These are phyloP conservation scores for Ceratina calcarata DNA, from an alignment of 1,140 invertebrate species.

Conservation along the genomic window DNA sequence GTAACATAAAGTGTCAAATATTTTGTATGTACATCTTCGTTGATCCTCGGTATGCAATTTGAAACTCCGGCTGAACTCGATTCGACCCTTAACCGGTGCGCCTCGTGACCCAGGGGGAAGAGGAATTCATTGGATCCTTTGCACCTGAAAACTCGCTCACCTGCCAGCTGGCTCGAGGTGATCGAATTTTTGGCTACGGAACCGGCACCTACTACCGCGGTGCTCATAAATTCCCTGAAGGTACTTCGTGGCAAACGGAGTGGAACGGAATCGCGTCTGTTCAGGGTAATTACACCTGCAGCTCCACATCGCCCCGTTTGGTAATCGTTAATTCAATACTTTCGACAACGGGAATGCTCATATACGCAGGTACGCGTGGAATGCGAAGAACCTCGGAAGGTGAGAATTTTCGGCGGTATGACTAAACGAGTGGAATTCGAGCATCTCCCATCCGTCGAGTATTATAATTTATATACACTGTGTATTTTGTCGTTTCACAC, in stretches of 20 bases:
- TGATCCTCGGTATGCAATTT: background rate
- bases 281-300: constrained; percentile 11
- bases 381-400: background rate
- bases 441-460: too few species aligned
- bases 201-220: constrained; percentile 6
- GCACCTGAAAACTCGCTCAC: constrained; percentile 54
- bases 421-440: background rate
- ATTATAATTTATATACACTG: too few species aligned
- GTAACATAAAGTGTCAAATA: background rate
- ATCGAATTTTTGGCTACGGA: constrained; percentile 41
- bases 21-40: background rate
- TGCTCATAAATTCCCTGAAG: constrained; percentile 14
- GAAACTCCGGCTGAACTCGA: background rate
- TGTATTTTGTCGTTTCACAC: too few species aligned
- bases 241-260: constrained; percentile 26
- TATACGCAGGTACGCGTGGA: background rate
- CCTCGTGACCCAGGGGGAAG: constrained; percentile 28
- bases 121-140: constrained; percentile 45
- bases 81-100: constrained; percentile 32
- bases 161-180: constrained; percentile 49
- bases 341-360: background rate
- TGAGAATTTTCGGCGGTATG: background rate
- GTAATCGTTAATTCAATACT: constrained; percentile 1
- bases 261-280: constrained; percentile 13
- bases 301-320: background rate